Conservation (phyloP, 2,113 vertebrate species). For the Equus przewalskii region DNA sequence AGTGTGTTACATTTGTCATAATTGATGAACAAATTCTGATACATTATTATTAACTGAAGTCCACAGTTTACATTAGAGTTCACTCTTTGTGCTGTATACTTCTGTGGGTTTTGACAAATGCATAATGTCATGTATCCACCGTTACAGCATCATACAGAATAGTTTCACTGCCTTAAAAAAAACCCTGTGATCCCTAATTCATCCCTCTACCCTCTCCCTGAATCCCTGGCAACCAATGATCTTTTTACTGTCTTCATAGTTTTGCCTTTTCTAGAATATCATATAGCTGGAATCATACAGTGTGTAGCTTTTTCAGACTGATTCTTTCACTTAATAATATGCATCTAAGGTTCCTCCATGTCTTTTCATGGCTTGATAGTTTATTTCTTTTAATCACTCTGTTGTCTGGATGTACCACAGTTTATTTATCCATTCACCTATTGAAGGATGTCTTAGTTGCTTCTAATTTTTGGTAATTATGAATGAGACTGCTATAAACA, state of each 20-base stretch:
- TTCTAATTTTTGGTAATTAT: background rate
- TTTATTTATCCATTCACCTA: background rate
- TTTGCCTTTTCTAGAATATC: background rate
- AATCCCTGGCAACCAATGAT: background rate
- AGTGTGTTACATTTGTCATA: background rate
- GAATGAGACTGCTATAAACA: background rate
- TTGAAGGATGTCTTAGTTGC: background rate
- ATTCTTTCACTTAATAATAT: background rate
- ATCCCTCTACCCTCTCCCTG: background rate
- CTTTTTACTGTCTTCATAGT: background rate
- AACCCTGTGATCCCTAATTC: background rate
- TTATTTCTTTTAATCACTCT: background rate
- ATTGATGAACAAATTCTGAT: background rate
- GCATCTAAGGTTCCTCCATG: background rate
- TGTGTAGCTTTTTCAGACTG: background rate
- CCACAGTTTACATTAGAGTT: background rate
- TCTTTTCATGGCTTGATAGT: background rate
- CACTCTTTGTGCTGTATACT: background rate
- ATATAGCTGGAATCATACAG: background rate
- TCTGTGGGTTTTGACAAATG: background rate
- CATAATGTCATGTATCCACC: background rate
- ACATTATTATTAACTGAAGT: background rate
- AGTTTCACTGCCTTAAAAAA: background rate
- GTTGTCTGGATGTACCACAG: background rate
- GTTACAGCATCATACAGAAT: background rate